Evolutionary conservation across 2,797 vertebrate species (phyloP).

Genomic region (Selene dorsalis): DNA sequence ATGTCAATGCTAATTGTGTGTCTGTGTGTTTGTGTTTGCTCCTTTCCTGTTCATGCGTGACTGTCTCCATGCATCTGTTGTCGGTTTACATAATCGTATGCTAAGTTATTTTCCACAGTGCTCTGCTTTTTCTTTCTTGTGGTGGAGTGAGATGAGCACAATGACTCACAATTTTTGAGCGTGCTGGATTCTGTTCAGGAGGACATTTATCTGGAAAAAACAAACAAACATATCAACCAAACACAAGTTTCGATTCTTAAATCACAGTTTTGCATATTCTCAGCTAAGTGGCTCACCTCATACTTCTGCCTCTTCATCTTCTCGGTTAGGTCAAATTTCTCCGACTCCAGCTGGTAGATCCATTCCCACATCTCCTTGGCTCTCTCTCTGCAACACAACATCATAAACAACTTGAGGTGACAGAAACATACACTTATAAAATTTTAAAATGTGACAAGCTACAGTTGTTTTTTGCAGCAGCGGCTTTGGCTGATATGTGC

Average conservation of each 20-base stretch:
- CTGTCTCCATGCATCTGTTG: neutral
- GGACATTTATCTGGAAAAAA: conserved; percentile 86
- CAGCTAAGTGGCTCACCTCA: conserved; percentile 77
- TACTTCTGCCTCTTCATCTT: conserved; percentile 89
- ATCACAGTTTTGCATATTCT: neutral
- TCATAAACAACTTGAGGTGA: neutral
- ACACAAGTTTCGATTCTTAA: conserved; percentile 11
- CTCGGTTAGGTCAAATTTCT: conserved; percentile 90
- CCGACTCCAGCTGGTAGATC: conserved; percentile 89
- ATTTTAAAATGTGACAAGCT: neutral
- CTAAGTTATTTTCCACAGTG: conserved; percentile 8
- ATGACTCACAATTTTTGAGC: conserved; percentile 92
- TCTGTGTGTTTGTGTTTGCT: neutral
- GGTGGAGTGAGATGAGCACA: neutral
- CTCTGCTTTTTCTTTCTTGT: neutral
- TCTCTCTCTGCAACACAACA: conserved; percentile 78
- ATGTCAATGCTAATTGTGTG: neutral
- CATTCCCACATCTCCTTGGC: conserved; percentile 87
- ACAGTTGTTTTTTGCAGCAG: neutral
- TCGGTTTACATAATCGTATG: conserved; percentile 42
- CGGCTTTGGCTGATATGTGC: neutral
- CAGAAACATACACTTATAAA: neutral
- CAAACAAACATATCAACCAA: neutral
- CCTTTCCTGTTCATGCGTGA: conserved; percentile 15
- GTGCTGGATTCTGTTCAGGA: conserved; percentile 91